phyloP scores from a whole-genome alignment of 2,113 vertebrate species.

The Brachirus orientalis region DNA sequence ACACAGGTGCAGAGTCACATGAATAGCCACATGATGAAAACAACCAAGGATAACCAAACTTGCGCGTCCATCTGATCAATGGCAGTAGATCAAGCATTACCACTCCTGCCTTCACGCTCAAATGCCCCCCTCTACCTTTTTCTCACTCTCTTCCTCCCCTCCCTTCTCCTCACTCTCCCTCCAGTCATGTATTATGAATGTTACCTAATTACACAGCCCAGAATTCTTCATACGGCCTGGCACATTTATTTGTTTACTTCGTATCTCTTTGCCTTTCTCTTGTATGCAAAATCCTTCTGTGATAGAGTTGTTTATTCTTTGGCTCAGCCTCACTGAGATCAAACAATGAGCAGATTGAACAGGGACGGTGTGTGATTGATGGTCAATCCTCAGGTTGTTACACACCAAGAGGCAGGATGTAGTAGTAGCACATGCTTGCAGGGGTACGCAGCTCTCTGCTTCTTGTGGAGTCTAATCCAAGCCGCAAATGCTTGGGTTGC shows the following conservation, averaged over 20 bases:
- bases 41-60: conserved; percentile 36
- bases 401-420: conserved; percentile 29
- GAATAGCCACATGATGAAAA: conserved; percentile 39
- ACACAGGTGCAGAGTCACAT: conserved; percentile 19
- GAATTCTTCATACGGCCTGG: conserved; percentile 72
- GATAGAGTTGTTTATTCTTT: conserved; percentile 76
- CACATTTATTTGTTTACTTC: conserved; percentile 77
- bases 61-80: conserved; percentile 49
- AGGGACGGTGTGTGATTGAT: conserved; percentile 57
- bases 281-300: conserved; percentile 81
- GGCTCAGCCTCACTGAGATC: conserved; percentile 66
- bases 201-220: conserved; percentile 77
- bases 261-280: conserved; percentile 73
- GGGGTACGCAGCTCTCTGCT: background rate
- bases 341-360: conserved; percentile 76
- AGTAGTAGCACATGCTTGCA: conserved; percentile 16
- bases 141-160: conserved; percentile 1
- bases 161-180: conserved; percentile 36
- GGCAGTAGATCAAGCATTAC: conserved; percentile 49
- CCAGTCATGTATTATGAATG: conserved; percentile 81
- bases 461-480: conserved; percentile 19
- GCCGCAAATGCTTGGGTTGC: conserved; percentile 29
- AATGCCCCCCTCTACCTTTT: conserved; percentile 37
- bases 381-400: conserved; percentile 65
- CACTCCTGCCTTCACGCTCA: too few relatives aligned